Evolutionary conservation across 2,888 invertebrate genomes (phyloP).

Genomic region (Halictus ligatus): DNA sequence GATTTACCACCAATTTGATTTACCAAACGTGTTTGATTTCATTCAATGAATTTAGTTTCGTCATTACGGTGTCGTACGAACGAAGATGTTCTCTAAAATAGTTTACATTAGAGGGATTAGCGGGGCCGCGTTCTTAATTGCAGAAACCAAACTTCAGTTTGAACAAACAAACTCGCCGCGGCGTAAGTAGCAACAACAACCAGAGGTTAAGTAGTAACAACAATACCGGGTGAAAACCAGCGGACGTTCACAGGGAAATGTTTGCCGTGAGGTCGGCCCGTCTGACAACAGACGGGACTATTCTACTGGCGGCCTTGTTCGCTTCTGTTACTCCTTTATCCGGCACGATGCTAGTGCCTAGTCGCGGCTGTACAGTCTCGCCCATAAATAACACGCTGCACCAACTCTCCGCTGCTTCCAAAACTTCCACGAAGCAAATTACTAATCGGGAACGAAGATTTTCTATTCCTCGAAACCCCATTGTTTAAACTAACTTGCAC

Average conservation of each 20-base stretch:
- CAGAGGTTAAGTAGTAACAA: slow-evolving; percentile 70
- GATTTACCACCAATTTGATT: too few species aligned
- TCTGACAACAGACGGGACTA: slow-evolving; percentile 51
- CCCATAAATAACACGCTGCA: background rate
- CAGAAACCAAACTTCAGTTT: slow-evolving; percentile 51
- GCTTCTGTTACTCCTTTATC: slow-evolving; percentile 11
- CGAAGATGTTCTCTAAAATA: background rate
- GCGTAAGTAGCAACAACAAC: slow-evolving; percentile 69
- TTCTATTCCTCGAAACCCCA: background rate
- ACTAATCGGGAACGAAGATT: background rate
- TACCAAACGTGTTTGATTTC: too few species aligned
- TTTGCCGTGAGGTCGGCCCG: slow-evolving; percentile 53
- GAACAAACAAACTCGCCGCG: slow-evolving; percentile 60
- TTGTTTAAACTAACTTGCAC: too few species aligned
- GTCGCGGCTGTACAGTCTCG: background rate
- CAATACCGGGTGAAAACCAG: slow-evolving; percentile 61
- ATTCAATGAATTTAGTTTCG: too few species aligned
- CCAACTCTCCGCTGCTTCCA: background rate
- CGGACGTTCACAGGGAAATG: slow-evolving; percentile 47
- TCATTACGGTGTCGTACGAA: background rate
- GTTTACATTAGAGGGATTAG: slow-evolving; percentile 56
- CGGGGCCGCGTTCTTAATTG: slow-evolving; percentile 62
- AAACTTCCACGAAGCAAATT: background rate
- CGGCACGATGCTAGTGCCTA: background rate
- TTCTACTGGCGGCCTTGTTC: slow-evolving; percentile 39